Evolutionary conservation across 1,140 invertebrate species (phyloP).

Genomic region (Drosophila kikkawai): DNA sequence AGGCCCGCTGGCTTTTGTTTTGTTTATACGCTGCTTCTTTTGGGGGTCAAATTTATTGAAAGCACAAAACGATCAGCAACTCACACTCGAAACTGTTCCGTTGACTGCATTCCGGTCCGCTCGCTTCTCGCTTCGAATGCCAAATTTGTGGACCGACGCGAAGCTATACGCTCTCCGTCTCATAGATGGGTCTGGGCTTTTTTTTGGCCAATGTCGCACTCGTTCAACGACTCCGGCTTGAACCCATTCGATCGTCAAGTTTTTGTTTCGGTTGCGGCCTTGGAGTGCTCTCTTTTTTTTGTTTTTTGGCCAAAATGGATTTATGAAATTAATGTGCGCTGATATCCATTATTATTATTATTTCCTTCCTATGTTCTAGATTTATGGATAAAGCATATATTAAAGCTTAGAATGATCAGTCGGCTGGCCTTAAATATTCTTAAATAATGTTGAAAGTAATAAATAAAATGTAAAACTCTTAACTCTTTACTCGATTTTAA

Average conservation of each 20-base stretch:
- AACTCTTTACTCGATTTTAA: not conserved
- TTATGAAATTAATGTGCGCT: not conserved
- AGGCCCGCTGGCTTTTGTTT: slow-evolving; percentile 49
- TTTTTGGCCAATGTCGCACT: slow-evolving; percentile 55
- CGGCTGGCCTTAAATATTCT: slow-evolving; percentile 2
- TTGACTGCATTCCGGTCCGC: slow-evolving; percentile 66
- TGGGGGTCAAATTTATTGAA: slow-evolving; percentile 69
- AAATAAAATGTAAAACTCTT: not conserved
- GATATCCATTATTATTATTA: not conserved
- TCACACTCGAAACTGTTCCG: slow-evolving; percentile 59
- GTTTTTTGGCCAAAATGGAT: slow-evolving; percentile 6
- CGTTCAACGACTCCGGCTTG: slow-evolving; percentile 67
- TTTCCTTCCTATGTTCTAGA: slow-evolving; percentile 1
- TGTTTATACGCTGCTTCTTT: slow-evolving; percentile 48
- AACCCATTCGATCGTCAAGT: slow-evolving; percentile 13
- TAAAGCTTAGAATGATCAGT: not conserved
- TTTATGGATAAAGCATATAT: too few relatives aligned
- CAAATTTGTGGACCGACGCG: slow-evolving; percentile 37
- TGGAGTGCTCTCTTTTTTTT: not conserved
- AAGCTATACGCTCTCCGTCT: slow-evolving; percentile 5
- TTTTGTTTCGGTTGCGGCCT: slow-evolving; percentile 5
- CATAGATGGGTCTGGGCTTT: slow-evolving; percentile 17
- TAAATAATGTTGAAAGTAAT: not conserved
- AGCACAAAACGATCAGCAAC: slow-evolving; percentile 37
- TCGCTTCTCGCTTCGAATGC: slow-evolving; percentile 32